Conservation (phyloP, 2,888 invertebrate genomes). For the Ormyrus pomaceus region DNA sequence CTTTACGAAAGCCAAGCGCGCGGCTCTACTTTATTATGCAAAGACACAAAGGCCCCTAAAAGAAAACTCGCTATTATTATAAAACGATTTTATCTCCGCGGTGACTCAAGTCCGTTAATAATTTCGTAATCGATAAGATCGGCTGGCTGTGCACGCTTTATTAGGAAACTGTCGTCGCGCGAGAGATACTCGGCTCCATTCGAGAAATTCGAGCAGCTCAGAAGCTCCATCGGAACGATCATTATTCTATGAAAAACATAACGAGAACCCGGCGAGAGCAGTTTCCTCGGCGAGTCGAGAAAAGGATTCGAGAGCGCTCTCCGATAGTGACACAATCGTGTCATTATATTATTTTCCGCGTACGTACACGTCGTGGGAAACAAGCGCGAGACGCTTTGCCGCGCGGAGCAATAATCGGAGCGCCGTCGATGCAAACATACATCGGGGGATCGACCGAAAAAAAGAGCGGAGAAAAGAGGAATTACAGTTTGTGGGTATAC, state of each 20-base stretch:
- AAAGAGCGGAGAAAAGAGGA: conserved; percentile 15
- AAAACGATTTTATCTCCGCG: conserved; percentile 4
- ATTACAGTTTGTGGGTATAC: background rate
- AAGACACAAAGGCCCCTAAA: background rate
- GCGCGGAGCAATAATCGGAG: conserved; percentile 16
- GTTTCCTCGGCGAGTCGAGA: background rate
- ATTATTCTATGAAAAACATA: conserved; percentile 22
- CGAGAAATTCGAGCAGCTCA: background rate
- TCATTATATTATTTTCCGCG: conserved; percentile 31
- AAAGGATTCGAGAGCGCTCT: conserved; percentile 13
- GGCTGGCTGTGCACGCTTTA: background rate
- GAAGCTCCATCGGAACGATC: conserved; percentile 13
- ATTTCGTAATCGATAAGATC: conserved; percentile 34
- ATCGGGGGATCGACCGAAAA: background rate
- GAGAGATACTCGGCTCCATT: background rate
- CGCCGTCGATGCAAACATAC: conserved; percentile 15
- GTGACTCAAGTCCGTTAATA: conserved; percentile 9
- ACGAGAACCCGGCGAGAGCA: background rate
- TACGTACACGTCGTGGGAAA: conserved; percentile 39
- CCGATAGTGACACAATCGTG: conserved; percentile 31
- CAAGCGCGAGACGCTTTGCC: background rate
- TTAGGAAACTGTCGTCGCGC: background rate
- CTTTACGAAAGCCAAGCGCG: background rate
- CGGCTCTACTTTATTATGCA: conserved; percentile 4
- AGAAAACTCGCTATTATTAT: conserved; percentile 18